Conservation (phyloP, 2,888 invertebrate genomes). For the Noctua janthe region DNA sequence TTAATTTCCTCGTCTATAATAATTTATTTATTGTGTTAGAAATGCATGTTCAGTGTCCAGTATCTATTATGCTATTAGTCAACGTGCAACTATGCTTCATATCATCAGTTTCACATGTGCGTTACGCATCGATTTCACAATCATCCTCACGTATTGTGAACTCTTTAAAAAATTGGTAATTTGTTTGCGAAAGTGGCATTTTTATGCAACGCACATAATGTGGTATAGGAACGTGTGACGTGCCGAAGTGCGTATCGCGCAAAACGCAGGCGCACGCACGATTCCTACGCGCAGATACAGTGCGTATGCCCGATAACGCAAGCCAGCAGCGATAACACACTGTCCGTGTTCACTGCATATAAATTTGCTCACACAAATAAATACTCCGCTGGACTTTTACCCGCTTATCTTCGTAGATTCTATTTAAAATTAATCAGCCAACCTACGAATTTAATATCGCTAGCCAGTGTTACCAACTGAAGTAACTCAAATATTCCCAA, state of each 20-base stretch:
- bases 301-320: constrained; percentile 82
- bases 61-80: constrained; percentile 66
- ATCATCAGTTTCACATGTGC: constrained; percentile 83
- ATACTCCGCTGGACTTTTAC: constrained; percentile 70
- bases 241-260: constrained; percentile 81
- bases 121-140: constrained; percentile 86
- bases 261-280: constrained; percentile 86
- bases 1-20: constrained; percentile 31
- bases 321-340: constrained; percentile 80
- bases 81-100: constrained; percentile 75
- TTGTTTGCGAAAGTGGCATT: constrained; percentile 86
- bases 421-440: constrained; percentile 42
- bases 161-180: constrained; percentile 79
- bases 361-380: constrained; percentile 75
- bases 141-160: constrained; percentile 85
- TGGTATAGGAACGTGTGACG: constrained; percentile 77
- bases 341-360: constrained; percentile 75
- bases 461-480: not conserved
- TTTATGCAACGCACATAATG: constrained; percentile 77
- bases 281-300: constrained; percentile 82
- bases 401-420: constrained; percentile 58
- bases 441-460: constrained; percentile 5
- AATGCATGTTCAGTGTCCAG: constrained; percentile 58
- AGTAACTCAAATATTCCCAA: not conserved
- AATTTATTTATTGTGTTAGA: constrained; percentile 44